Conservation (phyloP, 1,140 invertebrate genomes). For the Drosophila watanabei region DNA sequence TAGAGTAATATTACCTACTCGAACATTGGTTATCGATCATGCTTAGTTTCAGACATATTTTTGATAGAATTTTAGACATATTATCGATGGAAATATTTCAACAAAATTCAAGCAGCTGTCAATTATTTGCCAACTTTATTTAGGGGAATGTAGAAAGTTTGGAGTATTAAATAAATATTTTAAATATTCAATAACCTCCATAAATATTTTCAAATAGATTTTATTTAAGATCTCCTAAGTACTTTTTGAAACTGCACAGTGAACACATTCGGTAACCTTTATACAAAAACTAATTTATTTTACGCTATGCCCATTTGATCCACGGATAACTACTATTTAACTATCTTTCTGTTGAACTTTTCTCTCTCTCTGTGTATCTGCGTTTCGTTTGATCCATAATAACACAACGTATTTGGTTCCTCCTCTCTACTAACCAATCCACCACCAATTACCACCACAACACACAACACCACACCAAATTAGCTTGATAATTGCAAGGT, state of each 20-base stretch:
- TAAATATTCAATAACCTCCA: background rate
- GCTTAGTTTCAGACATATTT: background rate
- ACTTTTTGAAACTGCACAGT: background rate
- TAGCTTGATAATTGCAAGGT: conserved; percentile 79
- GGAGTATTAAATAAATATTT: background rate
- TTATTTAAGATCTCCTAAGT: no score
- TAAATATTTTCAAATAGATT: background rate
- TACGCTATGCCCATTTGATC: conserved; percentile 10
- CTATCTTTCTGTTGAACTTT: conserved; percentile 61
- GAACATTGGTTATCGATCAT: conserved; percentile 8
- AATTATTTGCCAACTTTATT: background rate
- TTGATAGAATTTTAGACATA: background rate
- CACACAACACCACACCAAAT: conserved; percentile 51
- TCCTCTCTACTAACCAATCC: conserved; percentile 38
- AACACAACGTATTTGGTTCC: conserved; percentile 27
- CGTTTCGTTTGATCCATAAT: conserved; percentile 52
- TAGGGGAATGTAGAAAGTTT: background rate
- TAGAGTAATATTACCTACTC: conserved; percentile 3
- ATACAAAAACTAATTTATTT: background rate
- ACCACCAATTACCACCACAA: conserved; percentile 38
- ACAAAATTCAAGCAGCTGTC: background rate
- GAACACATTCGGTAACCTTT: conserved; percentile 1
- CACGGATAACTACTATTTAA: conserved; percentile 44
- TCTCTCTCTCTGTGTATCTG: conserved; percentile 40
- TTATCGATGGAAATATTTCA: background rate